These are phyloP conservation scores for Laticauda colubrina DNA, from an alignment of 2,113 vertebrate genomes.

Conservation along the genomic window DNA sequence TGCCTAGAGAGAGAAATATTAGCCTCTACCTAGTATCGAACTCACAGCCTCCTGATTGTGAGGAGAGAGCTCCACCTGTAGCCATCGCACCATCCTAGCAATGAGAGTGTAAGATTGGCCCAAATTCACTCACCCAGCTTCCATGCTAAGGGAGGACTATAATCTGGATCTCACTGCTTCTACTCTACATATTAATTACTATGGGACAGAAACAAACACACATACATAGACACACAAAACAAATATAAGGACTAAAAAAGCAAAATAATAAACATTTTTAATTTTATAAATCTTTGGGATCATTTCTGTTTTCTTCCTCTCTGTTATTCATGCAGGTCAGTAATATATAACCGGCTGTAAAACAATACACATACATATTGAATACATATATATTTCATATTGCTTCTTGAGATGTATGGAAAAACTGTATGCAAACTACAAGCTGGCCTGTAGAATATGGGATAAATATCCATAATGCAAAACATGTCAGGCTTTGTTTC, in stretches of 20 bases:
- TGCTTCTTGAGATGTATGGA: neutral
- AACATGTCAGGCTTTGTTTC: neutral
- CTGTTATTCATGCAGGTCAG: neutral
- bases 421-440: neutral
- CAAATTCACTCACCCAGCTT: neutral
- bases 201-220: neutral
- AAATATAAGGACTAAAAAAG: neutral
- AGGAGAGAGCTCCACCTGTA: too few species aligned
- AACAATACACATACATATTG: too few species aligned
- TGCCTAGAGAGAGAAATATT: too few species aligned
- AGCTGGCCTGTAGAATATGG: neutral
- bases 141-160: neutral
- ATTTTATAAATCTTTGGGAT: neutral
- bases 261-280: neutral
- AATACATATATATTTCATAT: neutral
- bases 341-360: neutral
- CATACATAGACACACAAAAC: neutral
- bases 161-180: neutral
- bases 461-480: neutral
- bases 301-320: neutral
- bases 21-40: too few species aligned
- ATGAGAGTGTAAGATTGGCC: neutral
- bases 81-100: neutral
- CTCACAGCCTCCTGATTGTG: too few species aligned
- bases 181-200: neutral